Conservation (phyloP, 2,888 invertebrate genomes). For the Microplitis deprimator region DNA sequence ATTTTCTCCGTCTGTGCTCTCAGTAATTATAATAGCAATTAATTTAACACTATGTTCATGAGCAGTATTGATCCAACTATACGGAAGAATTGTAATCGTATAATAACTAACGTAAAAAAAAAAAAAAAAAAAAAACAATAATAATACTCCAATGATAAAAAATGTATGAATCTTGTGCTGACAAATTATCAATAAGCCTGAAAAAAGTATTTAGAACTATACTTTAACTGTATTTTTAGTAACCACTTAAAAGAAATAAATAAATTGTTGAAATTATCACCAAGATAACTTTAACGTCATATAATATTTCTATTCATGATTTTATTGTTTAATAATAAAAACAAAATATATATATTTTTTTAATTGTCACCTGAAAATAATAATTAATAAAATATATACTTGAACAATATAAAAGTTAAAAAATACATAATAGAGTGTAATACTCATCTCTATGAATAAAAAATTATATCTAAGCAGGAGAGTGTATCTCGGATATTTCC, state of each 20-base stretch:
- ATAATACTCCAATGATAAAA: constrained; percentile 95
- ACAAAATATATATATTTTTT: too few species aligned
- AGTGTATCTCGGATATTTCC: constrained; percentile 2
- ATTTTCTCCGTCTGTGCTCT: too few species aligned
- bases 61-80: constrained; percentile 92
- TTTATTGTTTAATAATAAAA: too few species aligned
- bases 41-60: constrained; percentile 92
- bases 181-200: constrained; percentile 81
- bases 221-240: constrained; percentile 82
- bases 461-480: neutral
- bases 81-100: constrained; percentile 94
- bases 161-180: constrained; percentile 81
- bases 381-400: too few species aligned
- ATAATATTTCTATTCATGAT: too few species aligned
- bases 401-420: too few species aligned
- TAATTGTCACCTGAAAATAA: too few species aligned
- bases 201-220: constrained; percentile 8
- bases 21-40: constrained; percentile 94
- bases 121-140: too few species aligned
- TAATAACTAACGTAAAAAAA: constrained; percentile 98
- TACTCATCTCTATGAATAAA: neutral
- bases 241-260: constrained; percentile 74
- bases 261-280: constrained; percentile 45
- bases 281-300: constrained; percentile 26
- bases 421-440: neutral